These are phyloP conservation scores for Tetraodon nigroviridis DNA, from an alignment of 2,113 vertebrate genomes.

Conservation along the genomic window DNA sequence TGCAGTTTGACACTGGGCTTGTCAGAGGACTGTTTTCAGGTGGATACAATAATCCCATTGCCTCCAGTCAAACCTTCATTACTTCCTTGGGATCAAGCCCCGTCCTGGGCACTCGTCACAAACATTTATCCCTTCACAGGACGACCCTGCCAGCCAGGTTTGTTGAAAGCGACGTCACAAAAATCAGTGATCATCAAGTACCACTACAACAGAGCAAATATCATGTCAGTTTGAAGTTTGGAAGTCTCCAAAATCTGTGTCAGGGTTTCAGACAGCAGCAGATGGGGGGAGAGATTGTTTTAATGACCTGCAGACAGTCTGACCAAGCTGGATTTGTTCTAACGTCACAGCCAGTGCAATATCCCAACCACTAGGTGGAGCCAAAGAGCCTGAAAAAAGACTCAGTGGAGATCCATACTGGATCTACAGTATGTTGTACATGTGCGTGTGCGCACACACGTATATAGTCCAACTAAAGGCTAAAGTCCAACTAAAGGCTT, in stretches of 20 bases:
- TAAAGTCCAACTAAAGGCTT: no score
- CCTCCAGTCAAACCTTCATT: slow-evolving; percentile 57
- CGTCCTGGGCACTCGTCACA: slow-evolving; percentile 55
- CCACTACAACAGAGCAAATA: slow-evolving; percentile 35
- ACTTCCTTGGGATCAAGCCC: slow-evolving; percentile 64
- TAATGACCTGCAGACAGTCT: slow-evolving; percentile 50
- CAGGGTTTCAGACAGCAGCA: slow-evolving; percentile 35
- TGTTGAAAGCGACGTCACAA: slow-evolving; percentile 40
- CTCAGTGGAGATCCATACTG: no score
- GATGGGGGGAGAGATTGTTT: slow-evolving; percentile 46
- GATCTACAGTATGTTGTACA: no score
- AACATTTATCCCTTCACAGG: slow-evolving; percentile 44
- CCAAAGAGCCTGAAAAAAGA: no score
- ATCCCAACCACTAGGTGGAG: no score
- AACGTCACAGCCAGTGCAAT: neutral
- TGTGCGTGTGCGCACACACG: no score
- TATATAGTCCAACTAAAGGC: no score
- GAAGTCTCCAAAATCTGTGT: slow-evolving; percentile 35
- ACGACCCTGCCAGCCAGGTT: slow-evolving; percentile 35
- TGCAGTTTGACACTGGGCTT: slow-evolving; percentile 47
- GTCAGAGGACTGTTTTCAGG: slow-evolving; percentile 63
- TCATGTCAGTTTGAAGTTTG: slow-evolving; percentile 46
- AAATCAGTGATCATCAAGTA: slow-evolving; percentile 13
- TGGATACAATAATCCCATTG: slow-evolving; percentile 34
- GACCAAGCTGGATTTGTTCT: no score